Evolutionary conservation across 2,113 vertebrate species (phyloP).

Genomic region (Calidris pugnax): DNA sequence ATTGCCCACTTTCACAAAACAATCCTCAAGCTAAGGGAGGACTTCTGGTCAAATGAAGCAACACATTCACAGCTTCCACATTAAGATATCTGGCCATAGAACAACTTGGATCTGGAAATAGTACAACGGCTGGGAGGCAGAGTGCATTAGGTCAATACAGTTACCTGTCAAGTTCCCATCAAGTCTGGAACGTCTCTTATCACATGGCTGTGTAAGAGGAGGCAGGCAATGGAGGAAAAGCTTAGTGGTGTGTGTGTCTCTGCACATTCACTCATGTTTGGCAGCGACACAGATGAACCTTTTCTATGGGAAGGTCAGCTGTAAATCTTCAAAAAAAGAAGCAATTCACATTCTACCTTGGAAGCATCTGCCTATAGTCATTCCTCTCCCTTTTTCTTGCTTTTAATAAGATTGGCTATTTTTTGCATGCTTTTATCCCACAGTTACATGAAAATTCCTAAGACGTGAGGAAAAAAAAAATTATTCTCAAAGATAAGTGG

Average conservation of each 20-base stretch:
- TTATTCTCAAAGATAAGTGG: background rate
- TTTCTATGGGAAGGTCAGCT: background rate
- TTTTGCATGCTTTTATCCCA: background rate
- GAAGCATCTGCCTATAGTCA: background rate
- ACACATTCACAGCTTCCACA: background rate
- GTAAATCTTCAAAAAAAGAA: background rate
- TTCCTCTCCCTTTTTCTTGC: background rate
- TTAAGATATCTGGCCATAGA: background rate
- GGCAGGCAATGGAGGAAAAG: background rate
- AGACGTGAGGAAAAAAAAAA: background rate
- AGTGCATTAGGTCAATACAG: background rate
- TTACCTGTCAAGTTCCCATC: background rate
- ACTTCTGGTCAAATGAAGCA: background rate
- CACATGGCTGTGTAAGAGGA: background rate
- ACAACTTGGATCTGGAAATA: background rate
- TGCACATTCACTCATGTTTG: background rate
- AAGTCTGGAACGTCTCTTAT: background rate
- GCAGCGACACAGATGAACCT: background rate
- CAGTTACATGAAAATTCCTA: background rate
- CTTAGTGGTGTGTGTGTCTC: too few species aligned
- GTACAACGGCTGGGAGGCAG: background rate
- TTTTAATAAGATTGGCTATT: background rate
- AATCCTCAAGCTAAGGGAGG: background rate
- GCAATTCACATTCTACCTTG: background rate
- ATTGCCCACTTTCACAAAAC: background rate